Evolutionary conservation across 2,113 vertebrate species (phyloP), one percentile per base, ranked within the genome.

Genomic region (Myotis yumanensis): DNA sequence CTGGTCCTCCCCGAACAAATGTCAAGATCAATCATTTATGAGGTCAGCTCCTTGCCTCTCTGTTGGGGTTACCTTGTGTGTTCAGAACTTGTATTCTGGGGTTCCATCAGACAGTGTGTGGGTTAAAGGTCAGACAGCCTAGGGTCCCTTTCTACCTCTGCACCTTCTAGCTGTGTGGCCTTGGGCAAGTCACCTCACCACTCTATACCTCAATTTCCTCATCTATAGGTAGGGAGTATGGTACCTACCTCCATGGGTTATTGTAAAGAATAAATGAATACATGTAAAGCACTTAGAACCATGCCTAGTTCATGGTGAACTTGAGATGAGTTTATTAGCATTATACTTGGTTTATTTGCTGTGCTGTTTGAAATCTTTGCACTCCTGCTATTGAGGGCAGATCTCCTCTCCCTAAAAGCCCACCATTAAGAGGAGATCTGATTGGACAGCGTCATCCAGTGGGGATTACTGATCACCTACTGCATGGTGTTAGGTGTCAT

Each of bases 31-130:
- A 7, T 72, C 51, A 57, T 9, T 66, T 69, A 12, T 2, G 25
- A 80, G 16, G 15, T 72, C 71, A 81, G 51, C 17, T 28, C 14
- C 54, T 59, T 1, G 12, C 32, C 32, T 54, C 40, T 85, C 66
- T 81, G 40, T 30, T 3, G 17, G 48, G 32, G 35, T 32, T 35
- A 35, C 59, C 14, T 18, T 30, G 51, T n/a, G 12, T 75, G 28
- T 43, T 66, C 2, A 4, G 46, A 28, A 6, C 51, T 25, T 64
- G 28, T 7, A 20, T 20, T 84, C 46, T 2, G 40, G 32, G 1
- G 6, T 46, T 7, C n/a, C 23, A 9, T 46, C 1, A 16, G 59
- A 37, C 4, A 17, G 7, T 1, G 16, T 15, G 7, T 23, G n/a
- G 5, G 30, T 80, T 32, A 35, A 48, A 35, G 57, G 20, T 46